A percentile compares a stretch with the other conserved stretches of the same genome.
Conservation (phyloP, 2,888 invertebrate species). For the Bellardia pandia region DNA sequence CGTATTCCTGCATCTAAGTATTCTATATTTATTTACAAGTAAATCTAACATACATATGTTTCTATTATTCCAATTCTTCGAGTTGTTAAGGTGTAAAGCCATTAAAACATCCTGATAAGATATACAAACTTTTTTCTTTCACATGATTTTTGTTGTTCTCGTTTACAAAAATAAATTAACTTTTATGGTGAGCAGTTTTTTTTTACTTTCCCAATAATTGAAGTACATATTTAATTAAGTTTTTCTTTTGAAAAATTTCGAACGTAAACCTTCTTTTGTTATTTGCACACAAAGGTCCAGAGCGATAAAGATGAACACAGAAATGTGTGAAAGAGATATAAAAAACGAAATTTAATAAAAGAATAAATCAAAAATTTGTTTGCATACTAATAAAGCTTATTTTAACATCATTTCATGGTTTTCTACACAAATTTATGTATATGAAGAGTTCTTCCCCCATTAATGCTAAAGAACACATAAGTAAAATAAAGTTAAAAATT, state of each 20-base stretch:
- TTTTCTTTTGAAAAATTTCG: background rate
- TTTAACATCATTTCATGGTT: constrained; percentile 44
- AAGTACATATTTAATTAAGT: background rate
- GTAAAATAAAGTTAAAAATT: constrained; percentile 20
- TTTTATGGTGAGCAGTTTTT: too few species aligned
- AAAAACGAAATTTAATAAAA: constrained; percentile 2
- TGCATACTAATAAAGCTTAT: constrained; percentile 59
- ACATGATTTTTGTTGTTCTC: too few species aligned
- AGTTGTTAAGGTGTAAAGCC: too few species aligned
- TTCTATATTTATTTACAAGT: too few species aligned
- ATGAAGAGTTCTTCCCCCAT: background rate
- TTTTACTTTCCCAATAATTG: too few species aligned
- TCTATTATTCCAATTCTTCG: too few species aligned
- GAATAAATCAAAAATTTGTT: constrained; percentile 61
- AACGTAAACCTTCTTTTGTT: constrained; percentile 8
- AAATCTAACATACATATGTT: too few species aligned
- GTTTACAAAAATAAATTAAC: too few species aligned
- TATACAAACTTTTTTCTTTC: too few species aligned
- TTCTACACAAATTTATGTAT: background rate
- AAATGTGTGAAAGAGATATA: background rate
- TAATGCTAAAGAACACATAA: background rate
- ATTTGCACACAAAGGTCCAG: constrained; percentile 2
- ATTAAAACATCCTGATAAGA: too few species aligned
- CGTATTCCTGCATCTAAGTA: too few species aligned
- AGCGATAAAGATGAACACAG: too few species aligned